Conservation (phyloP, 2,888 invertebrate genomes). For the Punctoribates punctum region DNA sequence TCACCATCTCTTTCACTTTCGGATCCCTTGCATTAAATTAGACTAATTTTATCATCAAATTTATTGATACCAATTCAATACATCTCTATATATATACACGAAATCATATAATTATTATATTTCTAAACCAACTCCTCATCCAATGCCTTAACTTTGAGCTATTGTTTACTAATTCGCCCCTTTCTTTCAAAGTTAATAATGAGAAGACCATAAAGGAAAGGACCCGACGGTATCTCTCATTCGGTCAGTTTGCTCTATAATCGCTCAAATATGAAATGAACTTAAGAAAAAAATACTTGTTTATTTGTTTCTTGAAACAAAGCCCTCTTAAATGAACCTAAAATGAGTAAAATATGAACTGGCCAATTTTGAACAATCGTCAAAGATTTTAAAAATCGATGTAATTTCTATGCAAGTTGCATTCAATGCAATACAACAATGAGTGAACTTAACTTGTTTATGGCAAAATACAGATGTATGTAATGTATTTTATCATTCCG, state of each 20-base stretch:
- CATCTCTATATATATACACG: background rate
- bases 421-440: too few relatives aligned
- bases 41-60: constrained; percentile 33
- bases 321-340: too few relatives aligned
- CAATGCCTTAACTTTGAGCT: background rate
- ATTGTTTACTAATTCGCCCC: background rate
- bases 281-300: too few relatives aligned
- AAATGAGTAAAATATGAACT: background rate
- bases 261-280: background rate
- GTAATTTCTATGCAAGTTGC: too few relatives aligned
- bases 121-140: background rate
- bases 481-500: too few relatives aligned
- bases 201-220: background rate
- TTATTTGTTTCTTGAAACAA: too few relatives aligned
- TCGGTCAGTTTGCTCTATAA: background rate
- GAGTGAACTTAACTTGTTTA: too few relatives aligned
- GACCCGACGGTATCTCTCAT: background rate
- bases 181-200: background rate
- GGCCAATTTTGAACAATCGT: background rate
- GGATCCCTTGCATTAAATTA: constrained; percentile 33
- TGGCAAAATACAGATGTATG: too few relatives aligned
- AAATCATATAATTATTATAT: background rate
- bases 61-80: too few relatives aligned
- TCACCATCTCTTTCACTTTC: background rate
- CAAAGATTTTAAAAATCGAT: background rate